These are phyloP conservation scores for Danio tinwini DNA, from an alignment of 2,797 vertebrate genomes.

Conservation along the genomic window DNA sequence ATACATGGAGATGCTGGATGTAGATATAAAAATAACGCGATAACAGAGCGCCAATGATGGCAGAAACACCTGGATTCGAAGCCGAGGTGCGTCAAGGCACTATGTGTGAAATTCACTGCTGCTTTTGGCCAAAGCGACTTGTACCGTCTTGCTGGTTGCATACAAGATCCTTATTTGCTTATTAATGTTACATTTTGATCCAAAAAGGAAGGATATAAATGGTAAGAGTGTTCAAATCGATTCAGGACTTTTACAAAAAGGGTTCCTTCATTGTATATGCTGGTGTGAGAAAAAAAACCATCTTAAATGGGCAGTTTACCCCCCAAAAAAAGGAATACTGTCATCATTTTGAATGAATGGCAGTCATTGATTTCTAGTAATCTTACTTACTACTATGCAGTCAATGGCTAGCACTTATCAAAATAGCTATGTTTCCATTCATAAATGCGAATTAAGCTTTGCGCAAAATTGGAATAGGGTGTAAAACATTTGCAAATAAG, in stretches of 20 bases:
- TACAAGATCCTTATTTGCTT: not conserved
- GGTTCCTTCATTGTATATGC: constrained; percentile 12
- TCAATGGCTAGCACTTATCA: no score
- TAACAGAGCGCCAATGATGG: not conserved
- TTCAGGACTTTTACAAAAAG: not conserved
- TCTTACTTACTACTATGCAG: no score
- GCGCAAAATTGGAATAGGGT: no score
- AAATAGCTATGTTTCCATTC: no score
- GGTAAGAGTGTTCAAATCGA: not conserved
- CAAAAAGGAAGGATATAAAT: not conserved
- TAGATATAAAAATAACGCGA: not conserved
- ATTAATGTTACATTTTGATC: not conserved
- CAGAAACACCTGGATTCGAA: constrained; percentile 16
- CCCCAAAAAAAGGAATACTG: no score
- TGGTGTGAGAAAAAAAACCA: constrained; percentile 9
- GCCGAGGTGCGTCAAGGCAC: constrained; percentile 43
- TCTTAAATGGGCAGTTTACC: no score
- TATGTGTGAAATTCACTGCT: constrained; percentile 17
- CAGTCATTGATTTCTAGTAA: no score
- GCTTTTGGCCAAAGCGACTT: constrained; percentile 17
- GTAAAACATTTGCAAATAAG: no score
- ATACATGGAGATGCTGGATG: not conserved
- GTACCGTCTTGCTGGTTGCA: constrained; percentile 9
- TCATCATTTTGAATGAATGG: no score
- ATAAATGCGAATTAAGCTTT: no score